Percentiles rank a stretch among this genome's conserved stretches.
Conservation (phyloP, 1,140 invertebrate species). For the Aplysia californica region DNA sequence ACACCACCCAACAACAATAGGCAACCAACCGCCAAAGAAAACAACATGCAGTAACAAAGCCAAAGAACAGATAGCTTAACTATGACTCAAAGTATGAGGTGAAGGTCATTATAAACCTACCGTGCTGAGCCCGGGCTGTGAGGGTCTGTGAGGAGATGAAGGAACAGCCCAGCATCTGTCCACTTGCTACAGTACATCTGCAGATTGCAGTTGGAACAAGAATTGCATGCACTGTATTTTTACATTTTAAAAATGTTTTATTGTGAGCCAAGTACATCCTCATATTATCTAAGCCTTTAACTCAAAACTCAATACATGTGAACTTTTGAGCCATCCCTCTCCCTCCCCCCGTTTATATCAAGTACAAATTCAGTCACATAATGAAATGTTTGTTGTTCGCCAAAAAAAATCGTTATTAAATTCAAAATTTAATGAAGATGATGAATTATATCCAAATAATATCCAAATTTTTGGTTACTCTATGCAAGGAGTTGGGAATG, state of each 20-base stretch:
- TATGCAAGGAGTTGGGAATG: too few species aligned
- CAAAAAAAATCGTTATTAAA: too few species aligned
- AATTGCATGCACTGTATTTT: background rate
- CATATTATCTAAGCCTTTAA: too few species aligned
- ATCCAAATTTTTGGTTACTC: too few species aligned
- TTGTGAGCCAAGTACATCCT: too few species aligned
- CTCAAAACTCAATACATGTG: too few species aligned
- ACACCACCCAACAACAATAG: background rate
- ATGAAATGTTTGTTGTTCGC: too few species aligned
- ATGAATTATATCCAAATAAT: too few species aligned
- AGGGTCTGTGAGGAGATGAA: slow-evolving; percentile 48
- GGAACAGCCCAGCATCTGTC: slow-evolving; percentile 42
- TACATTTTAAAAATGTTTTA: background rate
- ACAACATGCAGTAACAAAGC: background rate
- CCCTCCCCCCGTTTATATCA: too few species aligned
- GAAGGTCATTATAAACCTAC: slow-evolving; percentile 25
- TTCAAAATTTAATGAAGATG: too few species aligned
- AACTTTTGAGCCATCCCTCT: too few species aligned
- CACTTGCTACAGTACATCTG: slow-evolving; percentile 60
- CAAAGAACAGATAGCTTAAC: background rate
- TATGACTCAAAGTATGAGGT: background rate
- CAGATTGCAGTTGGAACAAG: slow-evolving; percentile 5
- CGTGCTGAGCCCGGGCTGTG: slow-evolving; percentile 51
- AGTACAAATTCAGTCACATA: too few species aligned
- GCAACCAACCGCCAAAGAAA: background rate